Evolutionary conservation across 2,113 vertebrate genomes (phyloP), one percentile per base, ranked within the genome.

Genomic region (Romanogobio albipinnatus): DNA sequence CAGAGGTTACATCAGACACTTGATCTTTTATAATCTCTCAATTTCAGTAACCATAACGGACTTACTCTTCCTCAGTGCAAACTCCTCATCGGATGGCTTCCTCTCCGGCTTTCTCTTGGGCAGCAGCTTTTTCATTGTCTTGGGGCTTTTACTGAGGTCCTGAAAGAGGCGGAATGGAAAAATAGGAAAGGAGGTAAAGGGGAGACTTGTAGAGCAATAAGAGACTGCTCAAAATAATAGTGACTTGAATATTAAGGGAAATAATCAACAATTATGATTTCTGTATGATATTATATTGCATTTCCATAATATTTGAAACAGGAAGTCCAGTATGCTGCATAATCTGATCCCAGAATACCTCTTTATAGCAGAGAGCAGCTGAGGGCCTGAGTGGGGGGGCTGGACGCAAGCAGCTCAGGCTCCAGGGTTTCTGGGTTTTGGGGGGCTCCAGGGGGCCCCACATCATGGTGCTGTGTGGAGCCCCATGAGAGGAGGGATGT

Each of bases 141-240:
- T 99, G 49, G 98, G 98, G 85, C 98, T 99, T 95, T 99, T 99
- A 92, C 98, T 99, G 68, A 99, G 97, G 91, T 99, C 98, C 98
- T 95, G 96, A 56, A 83, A 43, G 1, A 14, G 8, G 39, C 39
- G 11, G 33, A 22, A 80, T 7, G 4, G 36, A 9, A 39, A 39
- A 29, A 17, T 68, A 33, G 61, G n/a, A 77, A 11, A 56, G 9
- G 45, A 33, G 24, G 24, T 56, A 10, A 76, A 36, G 29, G 13
- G 26, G 1, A 56, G 26, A 68, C 26, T 68, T 68, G 9, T 4
- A 43, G 68, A 43, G 68, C 9, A 4, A 10, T 71, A 39, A n/a
- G 36, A 43, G 19, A 22, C 17, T 13, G 10, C 33, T 70, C 9
- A 70, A 70, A 70, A 70, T 22, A 73, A 73, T 3, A 14, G 5